phyloP scores from a whole-genome alignment of 92 coral and sea anemone genomes.

The Zoanthus gigantus region DNA sequence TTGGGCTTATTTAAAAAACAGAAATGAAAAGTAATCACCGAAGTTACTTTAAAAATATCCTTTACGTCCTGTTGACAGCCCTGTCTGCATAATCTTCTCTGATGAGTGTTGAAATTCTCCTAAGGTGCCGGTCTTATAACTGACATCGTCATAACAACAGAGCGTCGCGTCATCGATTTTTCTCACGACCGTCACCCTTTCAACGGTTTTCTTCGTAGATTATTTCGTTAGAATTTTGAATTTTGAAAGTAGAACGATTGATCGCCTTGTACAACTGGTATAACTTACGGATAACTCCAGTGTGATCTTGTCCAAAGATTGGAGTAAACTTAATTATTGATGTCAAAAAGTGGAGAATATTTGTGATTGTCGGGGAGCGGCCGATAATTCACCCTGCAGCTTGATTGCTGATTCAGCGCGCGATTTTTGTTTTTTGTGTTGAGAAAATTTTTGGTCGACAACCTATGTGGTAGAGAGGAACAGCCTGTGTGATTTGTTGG shows the following conservation, averaged over 20 bases:
- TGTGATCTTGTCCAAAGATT: slow-evolving; percentile 73
- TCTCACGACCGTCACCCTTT: slow-evolving; percentile 95
- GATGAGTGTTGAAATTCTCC: slow-evolving; percentile 87
- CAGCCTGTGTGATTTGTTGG: slow-evolving; percentile 67
- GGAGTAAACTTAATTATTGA: slow-evolving; percentile 84
- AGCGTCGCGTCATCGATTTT: slow-evolving; percentile 99
- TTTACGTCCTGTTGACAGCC: neutral
- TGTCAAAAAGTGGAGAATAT: slow-evolving; percentile 82
- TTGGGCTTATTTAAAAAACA: neutral
- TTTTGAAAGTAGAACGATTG: slow-evolving; percentile 94
- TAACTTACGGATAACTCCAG: slow-evolving; percentile 61
- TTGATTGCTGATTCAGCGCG: slow-evolving; percentile 99
- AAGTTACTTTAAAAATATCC: neutral
- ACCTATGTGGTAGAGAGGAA: slow-evolving; percentile 77
- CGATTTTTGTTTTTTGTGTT: slow-evolving; percentile 97
- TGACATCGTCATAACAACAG: slow-evolving; percentile 95
- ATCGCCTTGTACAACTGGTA: slow-evolving; percentile 76
- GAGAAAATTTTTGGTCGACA: slow-evolving; percentile 89
- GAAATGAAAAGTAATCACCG: neutral
- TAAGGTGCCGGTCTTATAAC: slow-evolving; percentile 62
- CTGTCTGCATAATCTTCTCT: neutral
- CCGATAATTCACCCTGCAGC: slow-evolving; percentile 89
- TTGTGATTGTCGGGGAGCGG: slow-evolving; percentile 94
- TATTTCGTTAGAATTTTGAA: slow-evolving; percentile 99
- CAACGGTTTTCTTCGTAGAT: slow-evolving; percentile 97